A percentile compares a stretch with the other conserved stretches of the same genome.
These are phyloP conservation scores for Eristalinus aeneus DNA, from an alignment of 2,888 invertebrate genomes.

Conservation along the genomic window DNA sequence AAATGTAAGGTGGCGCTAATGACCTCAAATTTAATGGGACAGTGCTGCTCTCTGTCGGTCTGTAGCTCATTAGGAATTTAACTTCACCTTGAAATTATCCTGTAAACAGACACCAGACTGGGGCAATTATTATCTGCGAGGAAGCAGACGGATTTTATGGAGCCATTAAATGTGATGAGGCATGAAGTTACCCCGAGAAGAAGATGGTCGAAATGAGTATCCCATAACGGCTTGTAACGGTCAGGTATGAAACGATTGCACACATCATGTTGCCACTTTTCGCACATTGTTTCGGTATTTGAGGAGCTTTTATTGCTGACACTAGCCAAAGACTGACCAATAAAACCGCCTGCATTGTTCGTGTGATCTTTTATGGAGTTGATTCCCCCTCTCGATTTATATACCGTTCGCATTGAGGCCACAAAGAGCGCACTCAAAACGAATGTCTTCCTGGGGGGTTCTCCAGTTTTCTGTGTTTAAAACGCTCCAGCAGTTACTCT, in stretches of 20 bases:
- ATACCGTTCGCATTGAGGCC: neutral
- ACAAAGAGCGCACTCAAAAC: neutral
- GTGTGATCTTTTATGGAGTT: neutral
- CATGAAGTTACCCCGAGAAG: neutral
- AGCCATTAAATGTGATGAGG: neutral
- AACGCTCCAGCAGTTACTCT: neutral
- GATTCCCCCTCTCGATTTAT: neutral
- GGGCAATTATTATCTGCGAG: neutral
- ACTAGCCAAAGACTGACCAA: neutral
- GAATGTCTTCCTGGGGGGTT: neutral
- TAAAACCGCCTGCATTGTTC: neutral
- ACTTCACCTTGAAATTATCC: constrained; percentile 2
- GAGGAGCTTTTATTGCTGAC: neutral
- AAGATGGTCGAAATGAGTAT: neutral
- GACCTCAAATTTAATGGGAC: neutral
- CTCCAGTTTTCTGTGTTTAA: neutral
- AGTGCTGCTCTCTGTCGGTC: neutral
- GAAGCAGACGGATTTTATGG: neutral
- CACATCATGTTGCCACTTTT: neutral
- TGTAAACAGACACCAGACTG: neutral
- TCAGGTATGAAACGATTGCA: neutral
- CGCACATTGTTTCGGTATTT: neutral
- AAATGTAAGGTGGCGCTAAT: constrained; percentile 1
- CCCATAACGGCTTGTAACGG: neutral
- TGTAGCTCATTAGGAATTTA: neutral